Evolutionary conservation across 2,888 invertebrate genomes (phyloP).

Genomic region (Pseudeuparius sepicola): DNA sequence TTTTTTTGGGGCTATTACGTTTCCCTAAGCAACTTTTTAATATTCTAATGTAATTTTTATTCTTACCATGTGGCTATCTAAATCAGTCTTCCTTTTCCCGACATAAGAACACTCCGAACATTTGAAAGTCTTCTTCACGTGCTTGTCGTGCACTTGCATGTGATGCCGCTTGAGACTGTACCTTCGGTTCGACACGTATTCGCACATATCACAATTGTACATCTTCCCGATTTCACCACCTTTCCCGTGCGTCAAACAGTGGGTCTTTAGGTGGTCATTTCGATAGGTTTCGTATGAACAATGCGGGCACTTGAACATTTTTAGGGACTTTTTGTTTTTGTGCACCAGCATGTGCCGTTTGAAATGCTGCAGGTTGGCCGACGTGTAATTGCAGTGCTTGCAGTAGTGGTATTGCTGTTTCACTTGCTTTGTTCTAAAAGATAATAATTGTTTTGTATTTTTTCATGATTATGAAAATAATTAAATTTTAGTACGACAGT

Average conservation of each 20-base stretch:
- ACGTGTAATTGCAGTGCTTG: slow-evolving; percentile 4
- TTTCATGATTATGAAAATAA: too few relatives aligned
- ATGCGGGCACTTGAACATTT: slow-evolving; percentile 6
- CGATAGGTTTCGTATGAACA: slow-evolving; percentile 9
- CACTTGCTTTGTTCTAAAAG: not conserved
- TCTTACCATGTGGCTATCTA: slow-evolving; percentile 7
- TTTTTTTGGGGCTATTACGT: too few relatives aligned
- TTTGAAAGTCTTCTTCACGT: slow-evolving; percentile 1
- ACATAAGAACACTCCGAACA: slow-evolving; percentile 6
- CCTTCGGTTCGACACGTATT: not conserved
- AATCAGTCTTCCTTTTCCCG: slow-evolving; percentile 6
- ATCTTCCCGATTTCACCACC: too few relatives aligned
- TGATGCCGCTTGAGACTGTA: not conserved
- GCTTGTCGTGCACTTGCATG: slow-evolving; percentile 4
- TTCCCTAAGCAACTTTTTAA: too few relatives aligned
- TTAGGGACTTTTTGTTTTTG: slow-evolving; percentile 4
- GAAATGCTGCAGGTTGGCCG: slow-evolving; percentile 10
- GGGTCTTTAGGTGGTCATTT: too few relatives aligned
- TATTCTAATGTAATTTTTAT: too few relatives aligned
- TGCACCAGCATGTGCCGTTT: slow-evolving; percentile 4
- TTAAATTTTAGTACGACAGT: too few relatives aligned
- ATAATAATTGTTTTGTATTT: slow-evolving; percentile 1
- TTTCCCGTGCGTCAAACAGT: too few relatives aligned
- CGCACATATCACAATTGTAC: too few relatives aligned
- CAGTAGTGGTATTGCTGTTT: slow-evolving; percentile 1